Percentiles rank a stretch among this genome's conserved stretches.
Conservation (phyloP, 1,140 invertebrate species). For the Papilio xuthus region DNA sequence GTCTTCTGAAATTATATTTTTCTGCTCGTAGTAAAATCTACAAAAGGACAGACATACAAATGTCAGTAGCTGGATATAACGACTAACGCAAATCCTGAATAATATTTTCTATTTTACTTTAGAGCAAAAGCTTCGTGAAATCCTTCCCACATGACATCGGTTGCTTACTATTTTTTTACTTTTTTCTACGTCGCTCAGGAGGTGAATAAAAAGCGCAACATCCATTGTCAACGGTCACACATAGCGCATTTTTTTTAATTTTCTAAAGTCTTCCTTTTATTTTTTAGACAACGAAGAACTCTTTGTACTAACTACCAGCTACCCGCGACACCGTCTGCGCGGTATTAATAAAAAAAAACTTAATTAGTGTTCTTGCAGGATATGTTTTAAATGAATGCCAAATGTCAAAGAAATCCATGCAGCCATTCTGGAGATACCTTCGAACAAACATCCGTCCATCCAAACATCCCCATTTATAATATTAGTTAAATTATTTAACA, state of each 20-base stretch:
- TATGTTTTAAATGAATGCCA: neutral
- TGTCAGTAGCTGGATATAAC: neutral
- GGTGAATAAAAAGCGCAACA: conserved; percentile 27
- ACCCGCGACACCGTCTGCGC: no score
- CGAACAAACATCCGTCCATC: no score
- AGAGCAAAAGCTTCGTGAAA: conserved; percentile 15
- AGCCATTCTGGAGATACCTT: no score
- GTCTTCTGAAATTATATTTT: neutral
- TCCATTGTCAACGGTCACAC: conserved; percentile 14
- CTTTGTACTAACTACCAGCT: no score
- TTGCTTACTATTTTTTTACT: neutral
- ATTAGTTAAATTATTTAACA: no score
- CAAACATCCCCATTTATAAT: no score
- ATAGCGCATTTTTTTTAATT: neutral
- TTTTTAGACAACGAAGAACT: neutral
- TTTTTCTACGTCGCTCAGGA: neutral
- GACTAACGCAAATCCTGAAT: conserved; percentile 20
- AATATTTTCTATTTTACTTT: conserved; percentile 23
- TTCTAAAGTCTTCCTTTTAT: neutral
- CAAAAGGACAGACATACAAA: neutral
- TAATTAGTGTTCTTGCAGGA: no score
- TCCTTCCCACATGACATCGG: conserved; percentile 18
- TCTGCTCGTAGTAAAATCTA: neutral
- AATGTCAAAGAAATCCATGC: no score
- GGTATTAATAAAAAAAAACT: no score